Base-by-base conservation (phyloP, 2,113 vertebrate genomes). In the Dipodomys stephensi region DNA sequence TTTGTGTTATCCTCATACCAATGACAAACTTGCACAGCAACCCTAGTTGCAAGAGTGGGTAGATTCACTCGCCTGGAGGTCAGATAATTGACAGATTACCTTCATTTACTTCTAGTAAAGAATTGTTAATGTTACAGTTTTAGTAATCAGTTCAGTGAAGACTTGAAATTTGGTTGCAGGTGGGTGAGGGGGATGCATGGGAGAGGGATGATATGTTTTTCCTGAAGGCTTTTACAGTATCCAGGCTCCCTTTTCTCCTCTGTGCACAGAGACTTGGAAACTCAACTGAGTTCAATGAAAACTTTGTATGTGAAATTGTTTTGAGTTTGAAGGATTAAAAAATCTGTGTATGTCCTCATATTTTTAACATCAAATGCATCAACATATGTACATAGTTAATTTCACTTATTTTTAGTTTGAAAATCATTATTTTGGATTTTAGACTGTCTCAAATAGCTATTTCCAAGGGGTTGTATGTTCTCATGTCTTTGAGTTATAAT, bases 361-460 rank as follows among this genome's bases (percentile, higher is more conserved):
- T 35, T 88, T 15, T 93, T 77, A 44, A 23, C 20, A 32, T 64
- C 19, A 90, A 44, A 2, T 79, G 27, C 12, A 90, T 76, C 64
- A 25, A 74, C 78, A 81, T 64, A 74, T 7, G 77, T 35, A 76
- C 11, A 64, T 30, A 81, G 30, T 68, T 11, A 64, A 8, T 76
- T 85, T 87, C 27, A 78, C 19, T 90, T 78, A 46, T 44, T 91
- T 94, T 83, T 80, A 78, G 49, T 88, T 95, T 93, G 30, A 92
- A 94, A 88, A 79, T 80, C 22, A 89, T 69, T 53, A 67, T 23
- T 92, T 94, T 87, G 39, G 2, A n/a, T 88, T 93, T 92, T 2
- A 39, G 39, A 57, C 91, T 46, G 73, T 30, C 20, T 82, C 30
- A 84, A 60, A 83, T 82, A 69, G 84, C 73, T 89, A 71, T 82